Evolutionary conservation across 2,113 vertebrate species (phyloP).

Genomic region (Puntigrus tetrazona): DNA sequence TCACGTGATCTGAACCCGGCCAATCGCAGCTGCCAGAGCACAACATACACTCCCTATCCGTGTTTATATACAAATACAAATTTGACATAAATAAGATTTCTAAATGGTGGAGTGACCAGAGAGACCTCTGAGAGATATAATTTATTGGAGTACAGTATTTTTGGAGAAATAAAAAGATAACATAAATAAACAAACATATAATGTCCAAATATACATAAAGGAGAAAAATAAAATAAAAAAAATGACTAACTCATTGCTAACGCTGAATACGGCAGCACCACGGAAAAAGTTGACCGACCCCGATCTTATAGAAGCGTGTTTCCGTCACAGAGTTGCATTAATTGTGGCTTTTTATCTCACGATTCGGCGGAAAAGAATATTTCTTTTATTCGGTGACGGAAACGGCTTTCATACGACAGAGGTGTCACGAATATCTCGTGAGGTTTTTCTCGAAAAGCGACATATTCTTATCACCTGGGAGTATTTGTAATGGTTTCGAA

Average conservation of each 20-base stretch:
- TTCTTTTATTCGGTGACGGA: neutral
- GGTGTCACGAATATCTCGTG: conserved; percentile 24
- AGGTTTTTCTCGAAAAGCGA: neutral
- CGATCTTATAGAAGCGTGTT: conserved; percentile 45
- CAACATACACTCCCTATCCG: conserved; percentile 52
- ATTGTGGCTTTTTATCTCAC: neutral
- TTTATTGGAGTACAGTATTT: conserved; percentile 74
- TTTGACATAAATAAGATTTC: conserved; percentile 75
- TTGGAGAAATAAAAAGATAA: conserved; percentile 64
- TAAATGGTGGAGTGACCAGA: conserved; percentile 66
- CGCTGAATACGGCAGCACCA: conserved; percentile 74
- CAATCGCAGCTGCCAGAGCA: conserved; percentile 70
- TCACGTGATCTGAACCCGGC: conserved; percentile 67
- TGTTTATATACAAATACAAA: conserved; percentile 66
- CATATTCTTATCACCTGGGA: neutral
- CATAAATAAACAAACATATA: conserved; percentile 80
- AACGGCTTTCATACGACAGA: neutral
- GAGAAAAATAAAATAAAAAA: conserved; percentile 69
- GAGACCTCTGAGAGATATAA: conserved; percentile 72
- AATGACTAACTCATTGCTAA: conserved; percentile 64
- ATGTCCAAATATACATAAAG: conserved; percentile 89
- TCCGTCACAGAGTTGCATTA: neutral
- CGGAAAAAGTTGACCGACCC: conserved; percentile 69
- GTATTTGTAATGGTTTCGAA: neutral
- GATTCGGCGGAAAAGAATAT: no score